Evolutionary conservation across 1,140 invertebrate species (phyloP), one percentile per base, ranked within the genome.

Genomic region (Drosophila ogumai): DNA sequence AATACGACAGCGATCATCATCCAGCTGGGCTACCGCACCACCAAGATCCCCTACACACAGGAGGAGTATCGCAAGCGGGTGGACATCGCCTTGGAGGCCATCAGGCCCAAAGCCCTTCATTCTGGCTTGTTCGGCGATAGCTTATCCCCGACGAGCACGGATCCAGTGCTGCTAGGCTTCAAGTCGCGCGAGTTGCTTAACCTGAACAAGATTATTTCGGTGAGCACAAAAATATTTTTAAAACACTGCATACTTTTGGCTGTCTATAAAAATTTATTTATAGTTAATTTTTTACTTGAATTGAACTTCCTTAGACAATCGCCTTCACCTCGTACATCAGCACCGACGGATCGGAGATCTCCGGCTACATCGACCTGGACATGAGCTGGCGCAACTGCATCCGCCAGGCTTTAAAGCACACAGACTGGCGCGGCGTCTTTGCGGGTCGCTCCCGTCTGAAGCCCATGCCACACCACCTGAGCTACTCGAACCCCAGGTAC

Each of bases 361-460:
- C 91, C 0, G 85, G 82, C 2, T 92, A 92, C 41, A 71, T 92
- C 6, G 91, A 92, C 31, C 77, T 88, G 68, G 91, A 77, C 8
- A 59, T 75, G 34, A 92, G 91, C 47, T 88, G 87, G 67, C 52
- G 56, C 2, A 69, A 75, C 41, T 66, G 74, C 8, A 61, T 52
- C 25, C 47, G 67, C 0, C 36, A 56, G 2, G 12, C 19, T 0
- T 12, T 75, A 0, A 72, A 54, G 19, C 72, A 73, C 25, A 81
- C 75, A 2, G 74, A 92, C 49, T 92, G 91, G 91, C 34, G 32
- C 1, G 77, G 28, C 0, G 59, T 92, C 5, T 92, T 73, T 10
- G 59, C 75, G 9, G 78, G 86, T 2, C 67, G 47, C 1, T 15
- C 19, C 0, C 54, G 57, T 0, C 32, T 92, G 2, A 65, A 54